Evolutionary conservation across 2,888 invertebrate genomes (phyloP).

Genomic region (Dascillus cervinus): DNA sequence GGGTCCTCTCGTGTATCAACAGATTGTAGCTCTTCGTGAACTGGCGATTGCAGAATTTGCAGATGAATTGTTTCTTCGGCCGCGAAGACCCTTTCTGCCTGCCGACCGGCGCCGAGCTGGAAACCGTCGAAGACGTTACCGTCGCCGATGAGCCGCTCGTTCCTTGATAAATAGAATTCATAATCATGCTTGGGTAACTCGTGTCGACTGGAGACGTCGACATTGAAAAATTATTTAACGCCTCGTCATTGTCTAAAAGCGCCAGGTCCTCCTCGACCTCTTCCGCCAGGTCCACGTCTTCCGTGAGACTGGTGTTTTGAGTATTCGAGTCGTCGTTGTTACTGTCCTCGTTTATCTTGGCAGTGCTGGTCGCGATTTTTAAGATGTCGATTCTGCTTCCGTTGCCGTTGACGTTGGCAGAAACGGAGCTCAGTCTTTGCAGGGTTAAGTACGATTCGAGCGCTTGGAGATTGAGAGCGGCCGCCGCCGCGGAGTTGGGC

Average conservation of each 20-base stretch:
- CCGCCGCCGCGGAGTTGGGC: conserved; percentile 75
- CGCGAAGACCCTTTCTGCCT: conserved; percentile 50
- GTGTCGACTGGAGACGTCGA: conserved; percentile 56
- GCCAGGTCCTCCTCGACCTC: conserved; percentile 69
- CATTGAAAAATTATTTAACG: conserved; percentile 47
- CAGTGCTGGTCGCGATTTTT: conserved; percentile 50
- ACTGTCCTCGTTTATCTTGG: conserved; percentile 37
- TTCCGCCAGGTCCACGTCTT: conserved; percentile 61
- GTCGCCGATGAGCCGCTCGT: conserved; percentile 47
- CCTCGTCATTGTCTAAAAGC: conserved; percentile 65
- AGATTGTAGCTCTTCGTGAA: conserved; percentile 98
- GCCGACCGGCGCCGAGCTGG: conserved; percentile 41
- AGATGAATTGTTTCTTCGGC: conserved; percentile 97
- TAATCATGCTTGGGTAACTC: conserved; percentile 61
- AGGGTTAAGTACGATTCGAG: conserved; percentile 78
- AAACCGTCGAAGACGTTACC: conserved; percentile 40
- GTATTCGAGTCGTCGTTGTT: conserved; percentile 29
- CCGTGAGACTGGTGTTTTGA: conserved; percentile 40
- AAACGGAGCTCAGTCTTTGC: conserved; percentile 66
- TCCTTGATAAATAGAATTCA: conserved; percentile 60
- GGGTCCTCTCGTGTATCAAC: conserved; percentile 94
- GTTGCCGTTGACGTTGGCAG: conserved; percentile 42
- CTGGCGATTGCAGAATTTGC: conserved; percentile 94
- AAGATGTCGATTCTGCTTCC: conserved; percentile 54
- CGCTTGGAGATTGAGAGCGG: conserved; percentile 77